Conservation (phyloP, 1,140 invertebrate genomes). For the Drosophila triauraria region DNA sequence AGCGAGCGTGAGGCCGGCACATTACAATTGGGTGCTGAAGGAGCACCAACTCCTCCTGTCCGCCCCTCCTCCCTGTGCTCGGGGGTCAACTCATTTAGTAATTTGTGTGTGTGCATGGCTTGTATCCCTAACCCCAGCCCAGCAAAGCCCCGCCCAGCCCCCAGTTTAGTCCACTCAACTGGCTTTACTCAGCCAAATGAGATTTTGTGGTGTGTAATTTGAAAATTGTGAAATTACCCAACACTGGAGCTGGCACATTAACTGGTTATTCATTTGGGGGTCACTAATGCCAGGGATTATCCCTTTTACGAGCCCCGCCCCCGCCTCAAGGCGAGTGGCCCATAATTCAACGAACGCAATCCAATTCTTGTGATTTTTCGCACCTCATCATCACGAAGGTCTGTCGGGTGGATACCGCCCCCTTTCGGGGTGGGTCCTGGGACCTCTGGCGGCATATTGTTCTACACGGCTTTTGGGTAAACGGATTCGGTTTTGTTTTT, state of each 20-base stretch:
- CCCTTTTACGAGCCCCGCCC: background rate
- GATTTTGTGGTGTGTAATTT: conserved; percentile 61
- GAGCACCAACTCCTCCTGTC: background rate
- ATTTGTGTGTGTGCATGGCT: conserved; percentile 19
- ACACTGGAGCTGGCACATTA: conserved; percentile 35
- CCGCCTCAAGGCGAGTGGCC: conserved; percentile 7
- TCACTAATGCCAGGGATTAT: conserved; percentile 26
- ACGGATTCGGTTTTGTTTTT: conserved; percentile 50
- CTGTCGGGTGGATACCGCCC: too few species aligned
- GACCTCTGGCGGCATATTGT: conserved; percentile 43
- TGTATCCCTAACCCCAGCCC: background rate
- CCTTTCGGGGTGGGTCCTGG: background rate
- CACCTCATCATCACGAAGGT: conserved; percentile 58
- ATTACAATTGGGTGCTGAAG: conserved; percentile 35
- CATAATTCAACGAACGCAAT: conserved; percentile 40
- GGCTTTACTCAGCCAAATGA: conserved; percentile 60
- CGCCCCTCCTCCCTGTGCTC: background rate
- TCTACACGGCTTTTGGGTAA: conserved; percentile 55
- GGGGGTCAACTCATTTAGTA: conserved; percentile 50
- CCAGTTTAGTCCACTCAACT: conserved; percentile 47
- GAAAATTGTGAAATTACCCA: conserved; percentile 56
- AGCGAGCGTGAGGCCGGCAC: conserved; percentile 50
- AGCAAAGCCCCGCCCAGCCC: too few species aligned
- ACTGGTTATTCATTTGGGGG: conserved; percentile 10
- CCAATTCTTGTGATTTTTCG: conserved; percentile 67